These are phyloP conservation scores for Origma solitaria DNA, from an alignment of 2,113 vertebrate species.

Conservation along the genomic window DNA sequence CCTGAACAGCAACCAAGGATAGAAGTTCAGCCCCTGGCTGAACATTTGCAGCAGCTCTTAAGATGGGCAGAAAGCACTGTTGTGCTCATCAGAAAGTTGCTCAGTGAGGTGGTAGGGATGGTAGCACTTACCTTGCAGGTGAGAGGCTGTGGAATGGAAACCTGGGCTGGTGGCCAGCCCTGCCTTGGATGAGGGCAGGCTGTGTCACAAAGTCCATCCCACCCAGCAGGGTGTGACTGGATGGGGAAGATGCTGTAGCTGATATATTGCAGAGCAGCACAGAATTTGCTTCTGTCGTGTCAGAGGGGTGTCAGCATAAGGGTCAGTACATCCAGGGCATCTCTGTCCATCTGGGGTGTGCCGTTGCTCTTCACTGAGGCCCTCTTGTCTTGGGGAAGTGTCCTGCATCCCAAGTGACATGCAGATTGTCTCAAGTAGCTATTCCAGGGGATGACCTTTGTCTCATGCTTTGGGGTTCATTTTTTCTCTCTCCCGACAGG, in stretches of 20 bases:
- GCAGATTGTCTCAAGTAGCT: neutral
- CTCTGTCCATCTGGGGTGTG: neutral
- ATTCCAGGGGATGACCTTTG: neutral
- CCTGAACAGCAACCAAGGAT: neutral
- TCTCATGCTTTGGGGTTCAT: neutral
- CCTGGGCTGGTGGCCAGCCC: neutral
- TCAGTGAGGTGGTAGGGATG: neutral
- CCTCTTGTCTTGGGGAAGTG: neutral
- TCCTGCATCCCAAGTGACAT: neutral
- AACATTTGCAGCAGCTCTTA: neutral
- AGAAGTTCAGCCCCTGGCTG: neutral
- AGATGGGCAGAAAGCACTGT: neutral
- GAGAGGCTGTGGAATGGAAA: neutral
- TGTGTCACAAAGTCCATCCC: neutral
- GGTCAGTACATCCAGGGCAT: neutral
- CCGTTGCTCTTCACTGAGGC: neutral
- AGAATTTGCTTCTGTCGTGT: neutral
- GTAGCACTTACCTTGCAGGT: neutral
- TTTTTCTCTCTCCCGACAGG: constrained; percentile 61
- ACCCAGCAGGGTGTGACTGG: neutral
- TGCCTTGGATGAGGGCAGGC: neutral
- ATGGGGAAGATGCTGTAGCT: neutral
- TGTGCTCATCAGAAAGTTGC: neutral
- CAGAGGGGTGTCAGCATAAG: rapidly evolving
- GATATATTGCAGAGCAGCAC: neutral